Evolutionary conservation across 2,797 vertebrate species (phyloP).

Genomic region (Leucoraja ocellata): DNA sequence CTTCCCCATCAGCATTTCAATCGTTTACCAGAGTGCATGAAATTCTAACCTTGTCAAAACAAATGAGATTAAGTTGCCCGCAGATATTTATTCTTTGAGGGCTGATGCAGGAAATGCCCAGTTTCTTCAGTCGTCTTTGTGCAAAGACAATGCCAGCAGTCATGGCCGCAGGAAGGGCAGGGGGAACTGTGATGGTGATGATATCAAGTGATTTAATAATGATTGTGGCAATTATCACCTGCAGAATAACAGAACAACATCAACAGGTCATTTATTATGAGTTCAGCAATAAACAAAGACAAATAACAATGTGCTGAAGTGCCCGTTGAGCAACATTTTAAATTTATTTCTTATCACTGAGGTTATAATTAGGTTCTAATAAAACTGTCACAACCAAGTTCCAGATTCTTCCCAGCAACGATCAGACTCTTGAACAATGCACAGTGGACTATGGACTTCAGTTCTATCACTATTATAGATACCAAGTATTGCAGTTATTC

Average conservation of each 20-base stretch:
- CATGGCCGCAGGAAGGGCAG: constrained; percentile 91
- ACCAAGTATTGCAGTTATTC: too few relatives aligned
- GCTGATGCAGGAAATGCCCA: constrained; percentile 94
- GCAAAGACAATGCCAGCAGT: constrained; percentile 94
- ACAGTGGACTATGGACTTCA: too few relatives aligned
- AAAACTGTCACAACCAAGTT: too few relatives aligned
- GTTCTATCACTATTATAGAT: neutral
- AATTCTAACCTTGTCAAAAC: constrained; percentile 85
- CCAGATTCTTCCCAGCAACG: neutral
- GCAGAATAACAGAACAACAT: neutral
- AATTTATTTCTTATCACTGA: neutral
- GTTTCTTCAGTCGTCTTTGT: constrained; percentile 77
- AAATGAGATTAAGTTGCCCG: constrained; percentile 91
- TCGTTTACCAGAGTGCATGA: neutral
- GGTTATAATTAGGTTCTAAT: neutral
- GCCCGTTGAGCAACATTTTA: neutral
- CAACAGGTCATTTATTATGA: neutral
- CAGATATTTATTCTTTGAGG: constrained; percentile 97
- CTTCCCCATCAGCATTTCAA: neutral
- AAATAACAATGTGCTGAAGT: neutral
- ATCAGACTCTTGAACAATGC: too few relatives aligned
- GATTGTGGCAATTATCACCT: constrained; percentile 75
- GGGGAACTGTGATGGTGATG: constrained; percentile 95
- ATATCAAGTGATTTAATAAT: constrained; percentile 91
- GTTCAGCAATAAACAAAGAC: neutral